Percentiles rank a stretch among this genome's conserved stretches.
These are phyloP conservation scores for Xiphophorus hellerii DNA, from an alignment of 2,113 vertebrate genomes.

Conservation along the genomic window DNA sequence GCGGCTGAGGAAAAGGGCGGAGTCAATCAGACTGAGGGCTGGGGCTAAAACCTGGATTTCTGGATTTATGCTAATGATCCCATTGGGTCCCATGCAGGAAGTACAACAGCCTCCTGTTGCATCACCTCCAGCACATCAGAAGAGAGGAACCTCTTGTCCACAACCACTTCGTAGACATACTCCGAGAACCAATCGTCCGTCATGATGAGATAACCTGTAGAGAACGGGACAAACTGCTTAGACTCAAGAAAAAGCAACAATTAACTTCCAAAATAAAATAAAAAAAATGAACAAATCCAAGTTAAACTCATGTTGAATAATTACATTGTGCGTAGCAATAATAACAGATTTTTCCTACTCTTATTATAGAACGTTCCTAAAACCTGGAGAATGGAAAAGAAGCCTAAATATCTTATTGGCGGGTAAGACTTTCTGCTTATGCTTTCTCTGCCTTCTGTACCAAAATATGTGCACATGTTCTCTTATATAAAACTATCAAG, in stretches of 20 bases:
- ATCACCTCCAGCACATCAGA: constrained; percentile 88
- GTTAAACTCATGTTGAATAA: too few relatives aligned
- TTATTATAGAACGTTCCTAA: not conserved
- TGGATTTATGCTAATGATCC: constrained; percentile 87
- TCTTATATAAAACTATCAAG: not conserved
- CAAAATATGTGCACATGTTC: not conserved
- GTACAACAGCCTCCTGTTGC: constrained; percentile 87
- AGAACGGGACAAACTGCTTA: not conserved
- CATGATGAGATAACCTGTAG: constrained; percentile 96
- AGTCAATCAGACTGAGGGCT: constrained; percentile 66
- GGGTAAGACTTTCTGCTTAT: not conserved
- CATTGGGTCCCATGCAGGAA: constrained; percentile 99
- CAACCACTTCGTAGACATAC: constrained; percentile 96
- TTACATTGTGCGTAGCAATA: not conserved
- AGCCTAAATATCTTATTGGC: too few relatives aligned
- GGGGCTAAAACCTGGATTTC: constrained; percentile 49
- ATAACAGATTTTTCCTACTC: not conserved
- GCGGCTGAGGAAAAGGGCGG: constrained; percentile 53
- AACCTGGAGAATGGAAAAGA: too few relatives aligned
- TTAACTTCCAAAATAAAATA: not conserved
- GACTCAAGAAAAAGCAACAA: not conserved
- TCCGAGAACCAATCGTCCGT: constrained; percentile 97
- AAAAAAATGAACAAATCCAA: too few relatives aligned
- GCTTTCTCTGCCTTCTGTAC: not conserved
- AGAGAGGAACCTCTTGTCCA: constrained; percentile 89